Evolutionary conservation across 2,113 vertebrate species (phyloP).

Genomic region (Apistogramma diplotaenia): DNA sequence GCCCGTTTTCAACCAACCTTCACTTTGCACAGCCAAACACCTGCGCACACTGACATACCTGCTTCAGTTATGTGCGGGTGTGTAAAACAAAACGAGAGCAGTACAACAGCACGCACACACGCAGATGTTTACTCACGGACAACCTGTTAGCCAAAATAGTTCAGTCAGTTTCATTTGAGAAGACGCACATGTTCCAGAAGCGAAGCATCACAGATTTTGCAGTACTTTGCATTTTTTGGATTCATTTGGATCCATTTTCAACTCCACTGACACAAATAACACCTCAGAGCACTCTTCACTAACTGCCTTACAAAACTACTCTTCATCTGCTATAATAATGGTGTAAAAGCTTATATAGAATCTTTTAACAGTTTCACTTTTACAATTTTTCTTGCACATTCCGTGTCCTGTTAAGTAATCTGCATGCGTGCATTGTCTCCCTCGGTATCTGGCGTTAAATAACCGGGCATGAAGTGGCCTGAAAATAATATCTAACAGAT

Average conservation of each 20-base stretch:
- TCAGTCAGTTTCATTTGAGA: not conserved
- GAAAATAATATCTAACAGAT: not conserved
- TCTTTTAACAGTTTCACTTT: not conserved
- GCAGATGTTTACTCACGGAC: not conserved
- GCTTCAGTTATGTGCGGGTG: not conserved
- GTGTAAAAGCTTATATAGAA: not conserved
- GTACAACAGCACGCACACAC: not conserved
- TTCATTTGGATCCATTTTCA: too few species aligned
- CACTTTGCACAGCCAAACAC: not conserved
- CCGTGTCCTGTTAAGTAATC: not conserved
- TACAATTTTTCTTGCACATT: not conserved
- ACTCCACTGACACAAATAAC: too few species aligned
- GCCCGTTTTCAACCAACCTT: not conserved
- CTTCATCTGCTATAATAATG: not conserved
- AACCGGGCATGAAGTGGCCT: too few species aligned
- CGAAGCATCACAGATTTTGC: not conserved
- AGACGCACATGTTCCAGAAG: not conserved
- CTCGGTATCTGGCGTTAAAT: not conserved
- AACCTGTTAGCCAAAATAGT: not conserved
- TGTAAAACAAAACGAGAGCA: not conserved
- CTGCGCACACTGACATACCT: not conserved
- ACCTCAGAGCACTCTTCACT: not conserved
- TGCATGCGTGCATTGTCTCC: fast-evolving
- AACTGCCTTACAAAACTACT: not conserved
- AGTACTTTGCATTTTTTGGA: too few species aligned